Conservation (phyloP, 2,888 invertebrate species). For the Heliconius cydno region DNA sequence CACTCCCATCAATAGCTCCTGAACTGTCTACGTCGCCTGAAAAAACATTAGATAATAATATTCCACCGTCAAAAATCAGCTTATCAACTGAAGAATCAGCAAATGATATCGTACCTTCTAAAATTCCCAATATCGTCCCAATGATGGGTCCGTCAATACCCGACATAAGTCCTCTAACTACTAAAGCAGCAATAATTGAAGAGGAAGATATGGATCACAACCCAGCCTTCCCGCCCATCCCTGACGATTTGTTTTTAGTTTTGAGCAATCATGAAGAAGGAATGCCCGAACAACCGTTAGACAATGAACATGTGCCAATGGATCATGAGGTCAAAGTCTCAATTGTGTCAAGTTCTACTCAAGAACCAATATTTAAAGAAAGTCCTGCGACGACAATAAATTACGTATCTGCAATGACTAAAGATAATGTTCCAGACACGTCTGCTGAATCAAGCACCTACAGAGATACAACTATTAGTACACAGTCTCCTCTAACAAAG, state of each 20-base stretch:
- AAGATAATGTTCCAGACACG: slow-evolving; percentile 53
- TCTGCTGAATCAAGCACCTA: slow-evolving; percentile 51
- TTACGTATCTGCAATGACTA: slow-evolving; percentile 54
- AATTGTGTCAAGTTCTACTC: slow-evolving; percentile 55
- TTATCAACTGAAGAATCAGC: slow-evolving; percentile 69
- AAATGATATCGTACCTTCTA: slow-evolving; percentile 66
- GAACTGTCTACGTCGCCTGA: slow-evolving; percentile 52
- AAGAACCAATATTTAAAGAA: slow-evolving; percentile 54
- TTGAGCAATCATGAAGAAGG: slow-evolving; percentile 74
- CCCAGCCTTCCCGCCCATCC: slow-evolving; percentile 77
- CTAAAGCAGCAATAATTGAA: slow-evolving; percentile 67
- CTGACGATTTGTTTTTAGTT: slow-evolving; percentile 71
- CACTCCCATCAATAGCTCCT: slow-evolving; percentile 55
- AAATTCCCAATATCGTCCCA: slow-evolving; percentile 58
- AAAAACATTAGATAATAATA: slow-evolving; percentile 55
- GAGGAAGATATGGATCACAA: slow-evolving; percentile 77
- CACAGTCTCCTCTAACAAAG: slow-evolving; percentile 54
- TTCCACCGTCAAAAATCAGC: slow-evolving; percentile 71
- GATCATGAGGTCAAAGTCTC: slow-evolving; percentile 57
- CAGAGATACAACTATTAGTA: slow-evolving; percentile 51
- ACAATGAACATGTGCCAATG: slow-evolving; percentile 59
- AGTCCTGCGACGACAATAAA: slow-evolving; percentile 54
- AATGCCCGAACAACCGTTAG: slow-evolving; percentile 65
- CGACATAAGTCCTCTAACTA: slow-evolving; percentile 56
- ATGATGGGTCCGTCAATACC: slow-evolving; percentile 59